phyloP scores from a whole-genome alignment of 2,888 invertebrate species.

The Thymelicus acteon region DNA sequence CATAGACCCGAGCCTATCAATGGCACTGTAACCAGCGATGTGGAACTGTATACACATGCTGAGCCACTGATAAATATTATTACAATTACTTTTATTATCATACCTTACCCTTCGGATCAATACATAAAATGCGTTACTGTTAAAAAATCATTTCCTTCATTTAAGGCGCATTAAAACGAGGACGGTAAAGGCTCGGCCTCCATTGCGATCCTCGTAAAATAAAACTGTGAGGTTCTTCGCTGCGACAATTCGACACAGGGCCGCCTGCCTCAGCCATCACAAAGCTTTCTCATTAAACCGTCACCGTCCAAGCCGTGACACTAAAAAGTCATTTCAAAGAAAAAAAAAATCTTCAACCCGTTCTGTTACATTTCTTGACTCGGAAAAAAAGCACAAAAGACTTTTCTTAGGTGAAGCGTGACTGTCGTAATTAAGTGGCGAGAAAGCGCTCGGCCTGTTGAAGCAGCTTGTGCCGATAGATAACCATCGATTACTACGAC shows the following conservation, averaged over 20 bases:
- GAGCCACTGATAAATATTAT: background rate
- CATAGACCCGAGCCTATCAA: background rate
- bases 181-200: slow-evolving; percentile 38
- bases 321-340: slow-evolving; percentile 77
- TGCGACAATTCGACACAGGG: slow-evolving; percentile 79
- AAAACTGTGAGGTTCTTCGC: slow-evolving; percentile 64
- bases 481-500: slow-evolving; percentile 35
- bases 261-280: slow-evolving; percentile 73
- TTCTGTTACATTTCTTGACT: slow-evolving; percentile 79
- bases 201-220: slow-evolving; percentile 66
- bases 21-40: background rate
- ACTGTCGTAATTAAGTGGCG: slow-evolving; percentile 81
- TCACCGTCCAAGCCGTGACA: slow-evolving; percentile 78
- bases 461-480: slow-evolving; percentile 41
- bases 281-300: slow-evolving; percentile 83
- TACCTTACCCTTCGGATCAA: background rate
- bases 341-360: slow-evolving; percentile 71
- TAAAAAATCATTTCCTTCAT: slow-evolving; percentile 25
- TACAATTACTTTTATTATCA: background rate
- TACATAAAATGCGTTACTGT: slow-evolving; percentile 26
- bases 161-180: slow-evolving; percentile 38
- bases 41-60: background rate
- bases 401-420: slow-evolving; percentile 81
- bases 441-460: slow-evolving; percentile 57
- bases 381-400: slow-evolving; percentile 81